Evolutionary conservation across 2,113 vertebrate genomes (phyloP).

Genomic region (Aleadryas rufinucha): DNA sequence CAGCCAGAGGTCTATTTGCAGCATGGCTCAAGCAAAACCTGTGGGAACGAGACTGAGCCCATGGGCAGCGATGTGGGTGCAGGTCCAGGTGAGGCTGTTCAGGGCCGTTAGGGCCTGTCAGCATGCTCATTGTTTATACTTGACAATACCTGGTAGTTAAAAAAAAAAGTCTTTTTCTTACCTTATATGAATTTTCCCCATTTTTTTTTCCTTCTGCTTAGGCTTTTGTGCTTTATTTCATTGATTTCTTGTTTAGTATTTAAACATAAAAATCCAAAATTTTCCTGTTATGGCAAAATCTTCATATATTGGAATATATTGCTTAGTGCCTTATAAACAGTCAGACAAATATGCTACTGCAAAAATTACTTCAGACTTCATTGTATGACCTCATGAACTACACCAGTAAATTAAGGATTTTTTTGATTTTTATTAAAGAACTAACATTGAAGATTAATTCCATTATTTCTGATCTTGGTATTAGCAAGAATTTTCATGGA

Average conservation of each 20-base stretch:
- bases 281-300: neutral
- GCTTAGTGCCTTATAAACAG: neutral
- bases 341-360: neutral
- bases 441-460: neutral
- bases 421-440: neutral
- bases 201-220: neutral
- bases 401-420: neutral
- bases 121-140: neutral
- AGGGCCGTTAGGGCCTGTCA: neutral
- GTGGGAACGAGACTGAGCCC: neutral
- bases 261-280: neutral
- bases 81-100: neutral
- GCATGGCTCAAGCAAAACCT: rapidly evolving
- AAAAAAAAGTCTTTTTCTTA: neutral
- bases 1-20: neutral
- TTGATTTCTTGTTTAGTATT: neutral
- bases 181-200: rapidly evolving
- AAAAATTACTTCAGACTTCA: neutral
- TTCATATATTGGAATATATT: neutral
- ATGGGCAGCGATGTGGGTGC: rapidly evolving
- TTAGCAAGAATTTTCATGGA: neutral
- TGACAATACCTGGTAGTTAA: neutral
- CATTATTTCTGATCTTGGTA: neutral
- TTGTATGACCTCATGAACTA: neutral
- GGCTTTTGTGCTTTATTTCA: neutral